phyloP scores from a whole-genome alignment of 2,113 vertebrate species.

The Camelus dromedarius region DNA sequence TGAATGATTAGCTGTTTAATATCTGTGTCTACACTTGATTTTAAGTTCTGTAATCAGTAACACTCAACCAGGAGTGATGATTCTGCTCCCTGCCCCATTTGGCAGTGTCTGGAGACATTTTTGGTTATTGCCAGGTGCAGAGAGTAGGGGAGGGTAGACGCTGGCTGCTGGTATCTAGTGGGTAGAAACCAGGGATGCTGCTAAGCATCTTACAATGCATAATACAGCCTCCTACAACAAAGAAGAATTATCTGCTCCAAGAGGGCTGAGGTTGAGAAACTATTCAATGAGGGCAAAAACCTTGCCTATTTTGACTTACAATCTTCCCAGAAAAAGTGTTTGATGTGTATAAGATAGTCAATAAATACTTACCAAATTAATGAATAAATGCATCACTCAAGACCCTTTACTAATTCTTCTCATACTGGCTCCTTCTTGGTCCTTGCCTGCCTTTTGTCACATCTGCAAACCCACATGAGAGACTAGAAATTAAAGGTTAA shows the following conservation, averaged over 20 bases:
- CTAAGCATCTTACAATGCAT: neutral
- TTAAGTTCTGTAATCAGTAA: neutral
- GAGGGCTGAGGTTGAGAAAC: neutral
- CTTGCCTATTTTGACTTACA: neutral
- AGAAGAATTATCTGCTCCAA: neutral
- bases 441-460: neutral
- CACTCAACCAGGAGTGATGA: neutral
- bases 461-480: neutral
- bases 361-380: neutral
- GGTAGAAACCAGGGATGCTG: neutral
- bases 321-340: neutral
- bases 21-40: neutral
- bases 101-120: neutral
- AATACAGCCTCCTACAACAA: neutral
- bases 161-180: neutral
- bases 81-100: neutral
- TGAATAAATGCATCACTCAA: neutral
- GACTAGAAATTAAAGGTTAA: neutral
- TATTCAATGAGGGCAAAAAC: neutral
- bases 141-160: accelerated
- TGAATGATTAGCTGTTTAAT: neutral
- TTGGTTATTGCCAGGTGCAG: neutral
- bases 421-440: neutral
- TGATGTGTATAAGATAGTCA: neutral
- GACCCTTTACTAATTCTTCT: neutral